Evolutionary conservation across 2,797 vertebrate species (phyloP), one percentile per base, ranked within the genome.

Genomic region (Micrastur ruficollis): DNA sequence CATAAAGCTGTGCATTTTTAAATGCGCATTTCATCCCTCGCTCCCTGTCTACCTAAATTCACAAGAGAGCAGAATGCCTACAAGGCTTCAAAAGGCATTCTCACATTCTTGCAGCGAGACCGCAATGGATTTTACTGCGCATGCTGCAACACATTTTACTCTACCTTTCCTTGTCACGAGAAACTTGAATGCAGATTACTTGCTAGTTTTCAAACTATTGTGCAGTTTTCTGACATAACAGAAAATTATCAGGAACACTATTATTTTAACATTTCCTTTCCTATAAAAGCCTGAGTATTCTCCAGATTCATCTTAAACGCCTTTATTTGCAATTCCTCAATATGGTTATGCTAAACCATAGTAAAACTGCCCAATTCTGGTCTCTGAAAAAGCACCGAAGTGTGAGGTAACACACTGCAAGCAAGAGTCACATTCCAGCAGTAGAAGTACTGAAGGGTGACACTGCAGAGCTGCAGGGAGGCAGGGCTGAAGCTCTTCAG

Each of bases 131-230:
- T 67, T 18, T 16, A 44, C 32, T 11, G 42, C 31, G n/a, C 15
- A 5, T 2, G 15, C 13, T 12, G 34, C 86, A 66, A 46, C 25
- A 15, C 1, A 0, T 14, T 13, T 26, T 19, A 32, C 38, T 46
- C 62, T 34, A 9, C 22, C 42, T 21, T 46, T 25, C 47, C 32
- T 36, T 12, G 14, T 8, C 19, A 1, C 19, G 46, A 19, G 79
- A 56, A 68, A 29, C 3, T 9, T 9, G 17, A 53, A 50, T 14
- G 29, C 55, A 49, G 22, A 40, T 66, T 56, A 58, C 31, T 23
- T 13, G 5, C 59, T 36, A 14, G 19, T 31, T 40, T 50, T 46
- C 67, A 63, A 40, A 61, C 29, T 22, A 34, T 4, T 1, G 4
- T 19, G 32, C 50, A 78, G 65, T 21, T 15, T 89, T 25, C 16